These are phyloP conservation scores for Epinephelus moara DNA, from an alignment of 2,113 vertebrate genomes.

Conservation along the genomic window DNA sequence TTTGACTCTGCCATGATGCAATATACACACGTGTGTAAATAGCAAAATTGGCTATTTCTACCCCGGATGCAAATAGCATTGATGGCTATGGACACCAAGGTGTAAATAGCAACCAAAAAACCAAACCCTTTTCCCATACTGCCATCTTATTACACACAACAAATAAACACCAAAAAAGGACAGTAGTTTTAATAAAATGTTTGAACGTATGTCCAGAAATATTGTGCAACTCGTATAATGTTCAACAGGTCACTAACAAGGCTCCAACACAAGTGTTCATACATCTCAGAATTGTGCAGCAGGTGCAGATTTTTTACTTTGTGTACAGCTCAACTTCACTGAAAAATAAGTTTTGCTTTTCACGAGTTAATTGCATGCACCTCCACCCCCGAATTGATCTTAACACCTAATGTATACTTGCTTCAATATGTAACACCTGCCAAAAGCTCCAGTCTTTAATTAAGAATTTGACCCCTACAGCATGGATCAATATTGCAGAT, in stretches of 20 bases:
- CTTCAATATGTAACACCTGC: conserved; percentile 45
- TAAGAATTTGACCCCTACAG: conserved; percentile 35
- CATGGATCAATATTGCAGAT: conserved; percentile 64
- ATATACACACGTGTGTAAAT: too few species aligned
- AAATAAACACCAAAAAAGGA: too few species aligned
- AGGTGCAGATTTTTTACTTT: neutral
- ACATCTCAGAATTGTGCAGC: neutral
- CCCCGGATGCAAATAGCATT: too few species aligned
- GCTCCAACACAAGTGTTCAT: neutral
- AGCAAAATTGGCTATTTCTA: too few species aligned
- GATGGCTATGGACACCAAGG: too few species aligned
- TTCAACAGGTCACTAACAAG: neutral
- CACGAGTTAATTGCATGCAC: conserved; percentile 23
- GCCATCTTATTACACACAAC: too few species aligned
- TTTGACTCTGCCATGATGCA: too few species aligned
- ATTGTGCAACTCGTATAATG: neutral
- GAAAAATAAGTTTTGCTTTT: neutral
- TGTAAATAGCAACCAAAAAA: too few species aligned
- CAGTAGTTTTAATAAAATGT: too few species aligned
- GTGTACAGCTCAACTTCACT: neutral
- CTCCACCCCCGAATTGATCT: conserved; percentile 23
- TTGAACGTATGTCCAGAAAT: neutral
- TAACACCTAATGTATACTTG: neutral
- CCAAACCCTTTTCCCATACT: too few species aligned
- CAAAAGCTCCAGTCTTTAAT: conserved; percentile 42